phyloP scores from a whole-genome alignment of 2,113 vertebrate species.

The Pterocles burchelli region DNA sequence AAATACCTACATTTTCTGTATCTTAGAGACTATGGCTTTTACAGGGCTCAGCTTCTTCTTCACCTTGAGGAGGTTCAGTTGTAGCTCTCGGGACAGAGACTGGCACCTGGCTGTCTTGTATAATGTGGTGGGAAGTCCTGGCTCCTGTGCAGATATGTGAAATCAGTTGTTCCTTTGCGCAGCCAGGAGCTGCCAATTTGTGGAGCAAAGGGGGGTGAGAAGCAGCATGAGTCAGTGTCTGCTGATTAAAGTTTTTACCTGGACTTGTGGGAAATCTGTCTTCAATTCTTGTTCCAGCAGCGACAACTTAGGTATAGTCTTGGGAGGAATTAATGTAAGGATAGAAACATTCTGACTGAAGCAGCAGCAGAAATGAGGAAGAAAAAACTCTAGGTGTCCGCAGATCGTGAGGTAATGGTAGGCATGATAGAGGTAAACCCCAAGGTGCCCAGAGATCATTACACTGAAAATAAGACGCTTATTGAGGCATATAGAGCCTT shows the following conservation, averaged over 20 bases:
- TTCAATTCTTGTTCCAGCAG: slow-evolving; percentile 4
- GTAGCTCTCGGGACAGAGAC: neutral
- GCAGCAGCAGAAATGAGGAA: neutral
- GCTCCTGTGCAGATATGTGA: neutral
- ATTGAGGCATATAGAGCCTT: neutral
- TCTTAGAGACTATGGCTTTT: neutral
- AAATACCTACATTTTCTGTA: neutral
- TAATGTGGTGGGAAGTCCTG: neutral
- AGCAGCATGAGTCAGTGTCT: neutral
- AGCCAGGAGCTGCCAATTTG: neutral
- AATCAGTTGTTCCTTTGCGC: neutral
- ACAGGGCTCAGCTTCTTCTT: neutral
- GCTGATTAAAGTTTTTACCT: neutral
- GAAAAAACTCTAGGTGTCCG: neutral
- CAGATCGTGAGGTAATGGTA: neutral
- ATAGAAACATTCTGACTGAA: neutral
- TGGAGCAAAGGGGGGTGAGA: neutral
- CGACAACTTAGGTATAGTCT: neutral
- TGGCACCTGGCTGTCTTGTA: neutral
- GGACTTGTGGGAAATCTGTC: neutral
- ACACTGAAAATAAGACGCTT: neutral
- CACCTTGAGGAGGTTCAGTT: neutral
- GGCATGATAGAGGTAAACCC: neutral
- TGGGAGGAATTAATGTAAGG: neutral
- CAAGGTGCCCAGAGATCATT: neutral